Percentiles rank a stretch among this genome's conserved stretches.
phyloP scores from a whole-genome alignment of 2,797 vertebrate species.

The Benthosema pterotum region DNA sequence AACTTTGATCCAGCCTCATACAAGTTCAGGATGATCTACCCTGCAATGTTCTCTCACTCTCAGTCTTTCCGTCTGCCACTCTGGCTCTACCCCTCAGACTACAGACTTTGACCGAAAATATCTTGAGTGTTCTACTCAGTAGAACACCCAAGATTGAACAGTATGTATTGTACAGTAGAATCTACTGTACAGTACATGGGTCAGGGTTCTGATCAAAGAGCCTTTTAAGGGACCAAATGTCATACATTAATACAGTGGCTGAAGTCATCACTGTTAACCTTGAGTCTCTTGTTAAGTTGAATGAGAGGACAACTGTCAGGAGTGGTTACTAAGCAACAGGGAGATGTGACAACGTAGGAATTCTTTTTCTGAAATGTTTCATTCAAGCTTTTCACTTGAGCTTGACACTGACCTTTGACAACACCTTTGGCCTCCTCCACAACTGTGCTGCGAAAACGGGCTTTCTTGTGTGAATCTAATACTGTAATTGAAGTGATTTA shows the following conservation, averaged over 20 bases:
- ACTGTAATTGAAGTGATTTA: too few relatives aligned
- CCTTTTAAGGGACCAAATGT: not conserved
- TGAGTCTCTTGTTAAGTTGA: not conserved
- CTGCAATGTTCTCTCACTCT: too few relatives aligned
- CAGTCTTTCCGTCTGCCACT: too few relatives aligned
- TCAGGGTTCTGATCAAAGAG: slow-evolving; percentile 4
- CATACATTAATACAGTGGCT: not conserved
- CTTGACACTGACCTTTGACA: not conserved
- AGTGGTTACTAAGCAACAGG: slow-evolving; percentile 8
- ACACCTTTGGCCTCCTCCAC: not conserved
- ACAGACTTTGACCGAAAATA: too few relatives aligned
- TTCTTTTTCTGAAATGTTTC: not conserved
- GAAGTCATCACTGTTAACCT: not conserved
- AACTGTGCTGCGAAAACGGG: too few relatives aligned
- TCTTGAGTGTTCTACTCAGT: not conserved
- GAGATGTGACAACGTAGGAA: not conserved
- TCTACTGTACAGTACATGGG: too few relatives aligned
- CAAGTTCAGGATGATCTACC: too few relatives aligned
- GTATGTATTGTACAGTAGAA: too few relatives aligned
- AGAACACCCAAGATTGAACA: too few relatives aligned
- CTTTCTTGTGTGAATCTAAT: too few relatives aligned
- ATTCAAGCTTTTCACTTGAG: not conserved
- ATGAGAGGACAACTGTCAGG: not conserved
- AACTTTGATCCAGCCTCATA: too few relatives aligned
- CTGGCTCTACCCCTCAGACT: too few relatives aligned